phyloP scores from a whole-genome alignment of 2,888 invertebrate species.

The Amiota mariae region DNA sequence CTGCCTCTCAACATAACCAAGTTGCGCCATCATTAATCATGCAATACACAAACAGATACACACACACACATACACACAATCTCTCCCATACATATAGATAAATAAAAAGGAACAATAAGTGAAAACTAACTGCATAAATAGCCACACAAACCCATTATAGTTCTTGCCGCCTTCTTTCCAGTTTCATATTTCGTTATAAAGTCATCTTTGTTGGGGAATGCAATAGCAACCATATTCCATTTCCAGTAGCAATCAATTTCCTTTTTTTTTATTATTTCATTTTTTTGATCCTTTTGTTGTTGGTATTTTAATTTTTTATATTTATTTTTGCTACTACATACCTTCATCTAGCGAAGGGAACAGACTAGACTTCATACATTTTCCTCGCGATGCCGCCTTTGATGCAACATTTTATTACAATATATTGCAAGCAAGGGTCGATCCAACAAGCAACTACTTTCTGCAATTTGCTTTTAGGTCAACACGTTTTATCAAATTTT shows the following conservation, averaged over 20 bases:
- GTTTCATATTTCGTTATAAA: constrained; percentile 1
- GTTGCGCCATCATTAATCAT: constrained; percentile 35
- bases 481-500: too few relatives aligned
- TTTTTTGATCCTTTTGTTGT: constrained; percentile 12
- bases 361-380: background rate
- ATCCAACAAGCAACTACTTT: too few relatives aligned
- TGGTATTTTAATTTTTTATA: background rate
- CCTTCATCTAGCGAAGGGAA: constrained; percentile 21
- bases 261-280: background rate
- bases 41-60: constrained; percentile 27
- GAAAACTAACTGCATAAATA: too few relatives aligned
- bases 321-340: constrained; percentile 29
- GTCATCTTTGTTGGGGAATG: constrained; percentile 21
- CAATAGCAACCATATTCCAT: background rate
- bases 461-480: too few relatives aligned
- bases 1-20: background rate
- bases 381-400: background rate
- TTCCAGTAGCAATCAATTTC: constrained; percentile 5
- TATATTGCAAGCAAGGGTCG: background rate
- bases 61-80: background rate
- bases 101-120: too few relatives aligned
- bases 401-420: background rate
- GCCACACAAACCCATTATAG: too few relatives aligned
- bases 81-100: too few relatives aligned
- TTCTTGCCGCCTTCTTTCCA: too few relatives aligned